A percentile compares a stretch with the other conserved stretches of the same genome.
Conservation (phyloP, 2,888 invertebrate species). For the Dichetophora obliterata region DNA sequence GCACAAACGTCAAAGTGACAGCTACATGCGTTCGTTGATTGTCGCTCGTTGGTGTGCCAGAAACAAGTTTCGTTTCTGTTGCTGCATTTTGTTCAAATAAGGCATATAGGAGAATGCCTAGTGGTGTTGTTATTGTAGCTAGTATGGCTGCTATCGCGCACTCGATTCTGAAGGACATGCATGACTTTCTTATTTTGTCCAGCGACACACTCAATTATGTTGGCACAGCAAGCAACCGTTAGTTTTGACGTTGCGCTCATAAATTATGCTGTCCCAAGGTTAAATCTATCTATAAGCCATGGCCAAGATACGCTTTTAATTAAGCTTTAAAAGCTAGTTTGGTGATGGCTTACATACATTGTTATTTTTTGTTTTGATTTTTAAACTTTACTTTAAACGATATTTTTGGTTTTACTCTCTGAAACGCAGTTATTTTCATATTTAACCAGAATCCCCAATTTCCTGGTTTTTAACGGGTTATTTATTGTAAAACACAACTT, state of each 20-base stretch:
- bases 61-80: neutral
- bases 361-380: neutral
- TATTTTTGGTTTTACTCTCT: too few species aligned
- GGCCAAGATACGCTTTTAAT: constrained; percentile 4
- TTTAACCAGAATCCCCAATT: neutral
- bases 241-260: constrained; percentile 12
- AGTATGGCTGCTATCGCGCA: neutral
- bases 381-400: too few species aligned
- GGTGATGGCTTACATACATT: neutral
- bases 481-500: too few species aligned
- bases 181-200: constrained; percentile 8
- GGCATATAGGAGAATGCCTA: constrained; percentile 8
- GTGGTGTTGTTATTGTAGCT: neutral
- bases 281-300: constrained; percentile 3
- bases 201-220: constrained; percentile 1
- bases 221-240: constrained; percentile 7
- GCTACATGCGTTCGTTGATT: constrained; percentile 31
- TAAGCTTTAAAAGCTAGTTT: neutral
- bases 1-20: constrained; percentile 34
- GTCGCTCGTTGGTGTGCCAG: neutral
- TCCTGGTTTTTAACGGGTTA: neutral
- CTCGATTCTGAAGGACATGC: constrained; percentile 3
- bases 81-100: neutral
- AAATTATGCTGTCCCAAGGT: constrained; percentile 3
- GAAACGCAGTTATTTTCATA: neutral